phyloP scores from a whole-genome alignment of 2,797 vertebrate genomes.

The Macroramphosus scolopax region DNA sequence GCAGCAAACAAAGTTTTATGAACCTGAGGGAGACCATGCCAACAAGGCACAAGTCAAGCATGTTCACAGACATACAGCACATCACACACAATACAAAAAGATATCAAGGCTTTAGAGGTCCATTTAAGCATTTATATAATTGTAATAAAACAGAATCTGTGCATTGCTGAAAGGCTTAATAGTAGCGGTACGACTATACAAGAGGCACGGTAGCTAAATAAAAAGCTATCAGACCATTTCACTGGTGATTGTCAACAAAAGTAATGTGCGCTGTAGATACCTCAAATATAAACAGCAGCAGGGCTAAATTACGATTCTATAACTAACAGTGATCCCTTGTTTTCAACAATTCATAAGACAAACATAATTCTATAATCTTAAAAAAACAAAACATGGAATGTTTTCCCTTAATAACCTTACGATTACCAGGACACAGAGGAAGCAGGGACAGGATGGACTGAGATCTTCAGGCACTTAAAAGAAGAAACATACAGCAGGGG shows the following conservation, averaged over 20 bases:
- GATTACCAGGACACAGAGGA: slow-evolving; percentile 35
- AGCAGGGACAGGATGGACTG: slow-evolving; percentile 23
- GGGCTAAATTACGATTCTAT: slow-evolving; percentile 50
- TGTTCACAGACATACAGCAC: slow-evolving; percentile 56
- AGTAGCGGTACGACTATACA: slow-evolving; percentile 27
- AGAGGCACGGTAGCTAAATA: slow-evolving; percentile 35
- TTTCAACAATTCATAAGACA: slow-evolving; percentile 56
- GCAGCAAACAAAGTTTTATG: slow-evolving; percentile 34
- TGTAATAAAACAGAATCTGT: slow-evolving; percentile 38
- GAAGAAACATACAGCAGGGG: slow-evolving; percentile 58
- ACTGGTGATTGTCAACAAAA: slow-evolving; percentile 68
- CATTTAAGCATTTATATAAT: slow-evolving; percentile 38
- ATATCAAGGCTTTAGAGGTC: slow-evolving; percentile 48
- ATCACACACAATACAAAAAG: slow-evolving; percentile 41
- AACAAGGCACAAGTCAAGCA: slow-evolving; percentile 63
- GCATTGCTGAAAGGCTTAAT: slow-evolving; percentile 36
- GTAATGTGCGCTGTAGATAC: slow-evolving; percentile 31
- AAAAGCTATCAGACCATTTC: slow-evolving; percentile 28
- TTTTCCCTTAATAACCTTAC: slow-evolving; percentile 61
- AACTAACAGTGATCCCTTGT: slow-evolving; percentile 71
- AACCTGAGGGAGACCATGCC: slow-evolving; percentile 72
- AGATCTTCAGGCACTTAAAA: slow-evolving; percentile 67
- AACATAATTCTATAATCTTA: slow-evolving; percentile 45
- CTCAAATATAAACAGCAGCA: slow-evolving; percentile 53
- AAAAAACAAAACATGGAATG: slow-evolving; percentile 64